Percentiles rank a stretch among this genome's conserved stretches.
Evolutionary conservation across 35 echinoderm and acorn worm species (phyloP).

Genomic region (Ptychodera flava): DNA sequence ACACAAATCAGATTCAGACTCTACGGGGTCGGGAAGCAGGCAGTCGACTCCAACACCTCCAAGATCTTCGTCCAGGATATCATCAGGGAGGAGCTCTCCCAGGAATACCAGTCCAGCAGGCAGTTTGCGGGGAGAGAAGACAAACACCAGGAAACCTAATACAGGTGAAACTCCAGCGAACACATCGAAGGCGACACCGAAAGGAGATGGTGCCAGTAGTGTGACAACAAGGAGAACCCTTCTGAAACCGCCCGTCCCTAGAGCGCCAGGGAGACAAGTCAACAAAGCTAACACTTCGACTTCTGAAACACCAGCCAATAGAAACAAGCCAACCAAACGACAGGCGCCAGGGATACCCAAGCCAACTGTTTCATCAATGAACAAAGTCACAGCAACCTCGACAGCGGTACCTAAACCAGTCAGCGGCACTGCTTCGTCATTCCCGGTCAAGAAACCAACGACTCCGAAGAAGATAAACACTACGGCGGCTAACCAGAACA

Average conservation of each 20-base stretch:
- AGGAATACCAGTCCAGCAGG: background rate
- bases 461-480: background rate
- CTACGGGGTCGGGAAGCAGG: background rate
- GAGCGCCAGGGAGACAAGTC: background rate
- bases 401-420: slow-evolving; percentile 4
- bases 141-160: background rate
- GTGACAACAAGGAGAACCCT: background rate
- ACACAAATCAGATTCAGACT: background rate
- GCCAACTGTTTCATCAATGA: background rate
- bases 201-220: background rate
- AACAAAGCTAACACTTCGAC: background rate
- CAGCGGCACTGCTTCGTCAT: background rate
- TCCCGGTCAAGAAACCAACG: background rate
- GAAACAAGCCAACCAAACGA: background rate
- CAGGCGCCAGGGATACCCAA: background rate
- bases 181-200: background rate
- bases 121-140: background rate
- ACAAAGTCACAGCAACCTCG: background rate
- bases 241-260: background rate
- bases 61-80: background rate
- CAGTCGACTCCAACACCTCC: background rate
- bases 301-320: background rate
- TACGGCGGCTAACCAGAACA: background rate
- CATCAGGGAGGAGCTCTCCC: background rate
- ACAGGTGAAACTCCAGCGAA: background rate